Conservation (phyloP, 2,888 invertebrate genomes). For the Tineola bisselliella region DNA sequence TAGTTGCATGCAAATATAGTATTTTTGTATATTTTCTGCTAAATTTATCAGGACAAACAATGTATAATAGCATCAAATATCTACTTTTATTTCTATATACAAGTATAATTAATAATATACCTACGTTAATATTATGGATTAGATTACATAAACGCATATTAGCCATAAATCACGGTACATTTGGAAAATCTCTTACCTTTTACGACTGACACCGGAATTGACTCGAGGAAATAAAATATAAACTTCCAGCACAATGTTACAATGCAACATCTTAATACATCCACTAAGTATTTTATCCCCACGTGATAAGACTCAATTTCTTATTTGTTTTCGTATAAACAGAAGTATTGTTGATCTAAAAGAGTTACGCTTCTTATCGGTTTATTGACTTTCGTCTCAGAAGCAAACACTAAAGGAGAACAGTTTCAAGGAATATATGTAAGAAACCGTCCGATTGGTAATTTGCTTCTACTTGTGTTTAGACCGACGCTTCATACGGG, state of each 20-base stretch:
- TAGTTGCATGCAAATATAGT: no score
- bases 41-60: no score
- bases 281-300: background rate
- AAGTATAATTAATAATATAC: no score
- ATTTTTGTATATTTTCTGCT: no score
- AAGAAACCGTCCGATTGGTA: conserved; percentile 14
- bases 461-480: no score
- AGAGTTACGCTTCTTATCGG: conserved; percentile 10
- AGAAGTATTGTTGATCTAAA: background rate
- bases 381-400: conserved; percentile 7
- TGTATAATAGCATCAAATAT: no score
- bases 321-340: background rate
- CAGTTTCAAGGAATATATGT: conserved; percentile 16
- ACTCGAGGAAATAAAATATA: background rate
- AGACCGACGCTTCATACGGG: no score
- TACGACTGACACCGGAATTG: background rate
- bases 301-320: background rate
- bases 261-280: background rate
- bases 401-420: background rate
- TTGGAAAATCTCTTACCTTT: background rate
- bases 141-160: no score
- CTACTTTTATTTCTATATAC: no score
- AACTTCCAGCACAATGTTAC: background rate
- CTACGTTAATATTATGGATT: no score
- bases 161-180: background rate